phyloP scores from a whole-genome alignment of 2,797 vertebrate genomes.

The Orientallactaga sibirica region DNA sequence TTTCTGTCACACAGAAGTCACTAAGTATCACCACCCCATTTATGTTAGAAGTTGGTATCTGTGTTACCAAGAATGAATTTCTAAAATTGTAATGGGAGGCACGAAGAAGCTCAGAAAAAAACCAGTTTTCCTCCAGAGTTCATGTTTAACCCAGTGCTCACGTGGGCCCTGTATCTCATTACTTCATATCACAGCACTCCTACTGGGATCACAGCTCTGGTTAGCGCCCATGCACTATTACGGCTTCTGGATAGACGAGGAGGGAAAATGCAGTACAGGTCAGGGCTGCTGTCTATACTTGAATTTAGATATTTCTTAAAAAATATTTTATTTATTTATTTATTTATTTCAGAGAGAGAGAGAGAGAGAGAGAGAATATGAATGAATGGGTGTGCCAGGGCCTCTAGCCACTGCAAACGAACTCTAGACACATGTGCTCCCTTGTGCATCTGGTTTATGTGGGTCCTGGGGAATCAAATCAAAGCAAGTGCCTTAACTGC shows the following conservation, averaged over 20 bases:
- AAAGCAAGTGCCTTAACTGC: too few species aligned
- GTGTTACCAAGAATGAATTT: neutral
- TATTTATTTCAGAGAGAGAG: too few species aligned
- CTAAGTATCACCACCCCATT: neutral
- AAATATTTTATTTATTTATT: too few species aligned
- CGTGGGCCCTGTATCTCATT: neutral
- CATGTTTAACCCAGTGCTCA: neutral
- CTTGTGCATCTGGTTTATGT: too few species aligned
- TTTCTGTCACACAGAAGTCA: neutral
- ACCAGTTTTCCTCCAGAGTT: neutral
- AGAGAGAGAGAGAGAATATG: too few species aligned
- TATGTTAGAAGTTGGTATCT: neutral
- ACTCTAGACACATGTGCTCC: too few species aligned
- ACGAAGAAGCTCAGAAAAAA: neutral
- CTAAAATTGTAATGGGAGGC: constrained; percentile 37
- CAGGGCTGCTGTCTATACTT: neutral
- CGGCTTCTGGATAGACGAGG: constrained; percentile 25
- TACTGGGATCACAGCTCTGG: neutral
- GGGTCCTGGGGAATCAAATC: too few species aligned
- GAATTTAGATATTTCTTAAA: too few species aligned
- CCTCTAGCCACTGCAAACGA: too few species aligned
- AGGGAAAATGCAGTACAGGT: neutral
- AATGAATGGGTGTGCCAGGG: too few species aligned
- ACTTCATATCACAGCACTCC: neutral
- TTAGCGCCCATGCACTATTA: neutral